These are phyloP conservation scores for Ornithoptera alexandrae DNA, from an alignment of 2,888 invertebrate genomes.

Conservation along the genomic window DNA sequence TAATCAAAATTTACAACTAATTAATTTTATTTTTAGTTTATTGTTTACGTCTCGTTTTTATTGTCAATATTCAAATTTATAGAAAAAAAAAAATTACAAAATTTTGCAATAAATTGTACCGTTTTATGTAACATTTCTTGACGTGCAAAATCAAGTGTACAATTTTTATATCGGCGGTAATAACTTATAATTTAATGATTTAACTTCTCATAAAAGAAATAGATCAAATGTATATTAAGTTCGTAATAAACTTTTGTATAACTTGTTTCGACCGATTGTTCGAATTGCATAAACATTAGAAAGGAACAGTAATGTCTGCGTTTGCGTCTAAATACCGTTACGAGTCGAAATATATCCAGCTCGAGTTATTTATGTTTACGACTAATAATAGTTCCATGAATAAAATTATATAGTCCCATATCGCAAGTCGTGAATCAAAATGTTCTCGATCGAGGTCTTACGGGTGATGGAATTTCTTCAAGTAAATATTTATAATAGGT, in stretches of 20 bases:
- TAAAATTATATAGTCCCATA: slow-evolving; percentile 25
- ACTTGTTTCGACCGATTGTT: neutral
- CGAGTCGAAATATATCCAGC: slow-evolving; percentile 42
- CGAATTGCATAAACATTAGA: slow-evolving; percentile 38
- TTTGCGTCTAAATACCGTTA: slow-evolving; percentile 46
- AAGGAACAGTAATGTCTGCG: slow-evolving; percentile 47
- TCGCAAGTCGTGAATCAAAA: slow-evolving; percentile 17
- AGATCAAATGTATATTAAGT: neutral
- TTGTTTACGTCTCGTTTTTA: neutral
- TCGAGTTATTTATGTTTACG: slow-evolving; percentile 38
- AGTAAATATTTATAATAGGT: neutral
- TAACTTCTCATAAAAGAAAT: slow-evolving; percentile 8
- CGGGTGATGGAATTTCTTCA: slow-evolving; percentile 3
- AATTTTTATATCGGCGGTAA: too few species aligned
- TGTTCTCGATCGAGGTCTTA: neutral
- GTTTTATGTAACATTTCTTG: too few species aligned
- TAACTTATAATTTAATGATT: too few species aligned
- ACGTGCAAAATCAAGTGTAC: too few species aligned
- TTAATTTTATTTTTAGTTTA: neutral
- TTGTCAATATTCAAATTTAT: neutral
- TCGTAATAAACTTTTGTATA: neutral
- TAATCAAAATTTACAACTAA: slow-evolving; percentile 37
- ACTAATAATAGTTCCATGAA: slow-evolving; percentile 33
- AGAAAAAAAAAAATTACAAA: too few species aligned
- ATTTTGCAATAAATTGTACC: too few species aligned